Base-by-base conservation (phyloP, 2,888 invertebrate genomes). In the Mantis religiosa region DNA sequence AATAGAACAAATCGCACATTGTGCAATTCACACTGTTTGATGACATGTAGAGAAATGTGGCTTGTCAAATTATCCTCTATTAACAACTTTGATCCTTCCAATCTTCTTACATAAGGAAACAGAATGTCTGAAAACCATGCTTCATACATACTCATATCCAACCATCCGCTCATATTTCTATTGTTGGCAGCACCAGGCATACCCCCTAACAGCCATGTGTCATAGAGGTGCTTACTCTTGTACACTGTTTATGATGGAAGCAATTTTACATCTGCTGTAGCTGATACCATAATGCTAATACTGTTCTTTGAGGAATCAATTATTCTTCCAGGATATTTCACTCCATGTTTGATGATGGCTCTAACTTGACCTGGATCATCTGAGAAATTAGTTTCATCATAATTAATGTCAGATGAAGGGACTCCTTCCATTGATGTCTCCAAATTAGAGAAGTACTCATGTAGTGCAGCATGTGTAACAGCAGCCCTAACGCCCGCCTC, bases 201-300 rank as follows among this genome's bases (percentile, higher is more conserved):
- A n/a, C n/a, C 34, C 30, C 34, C 34, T n/a, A 34, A 30, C 7
- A n/a, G 41, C 84, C 84, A 84, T 41, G 89, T 14, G 91, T 34
- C 88, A 89, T 91, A 91, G 9, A 92, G 34, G 87, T 92, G 88
- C 89, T 91, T 91, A 9, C 91, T 91, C 90, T 92, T 92, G 89
- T 92, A 92, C 8, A 91, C 91, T 85, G 91, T 90, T 90, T 92
- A 92, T 71, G 91, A 92, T n/a, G 92, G 92, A n/a, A 92, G 90
- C 27, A 92, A 88, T 84, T 90, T 89, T n/a, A 92, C 92, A 82
- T 88, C 89, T 28, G 92, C 92, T 88, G 91, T 91, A 34, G 91
- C 92, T 83, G 91, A 90, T 89, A 92, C 91, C 92, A 92, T 92
- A 15, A 92, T 89, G 27, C 91, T 89, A 54, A 88, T 90, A 27